Evolutionary conservation across 2,888 invertebrate genomes (phyloP).

Genomic region (Calameuta idolon): DNA sequence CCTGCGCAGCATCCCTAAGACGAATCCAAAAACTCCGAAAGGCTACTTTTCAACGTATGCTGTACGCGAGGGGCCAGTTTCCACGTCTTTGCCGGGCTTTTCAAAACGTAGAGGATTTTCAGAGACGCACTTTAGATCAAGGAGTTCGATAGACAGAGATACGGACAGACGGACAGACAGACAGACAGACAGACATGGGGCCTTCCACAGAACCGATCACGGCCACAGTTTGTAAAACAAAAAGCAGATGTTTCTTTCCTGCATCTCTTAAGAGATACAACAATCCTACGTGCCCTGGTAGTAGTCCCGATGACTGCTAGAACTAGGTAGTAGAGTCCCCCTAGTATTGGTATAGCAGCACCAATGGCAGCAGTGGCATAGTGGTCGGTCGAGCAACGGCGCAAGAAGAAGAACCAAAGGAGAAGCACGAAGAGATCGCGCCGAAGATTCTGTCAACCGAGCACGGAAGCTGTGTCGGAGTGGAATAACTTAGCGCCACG

Average conservation of each 20-base stretch:
- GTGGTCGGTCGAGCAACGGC: background rate
- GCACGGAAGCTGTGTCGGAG: slow-evolving; percentile 50
- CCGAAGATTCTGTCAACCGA: slow-evolving; percentile 51
- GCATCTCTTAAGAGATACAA: background rate
- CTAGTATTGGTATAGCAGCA: background rate
- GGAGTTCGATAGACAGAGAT: slow-evolving; percentile 44
- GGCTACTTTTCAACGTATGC: background rate
- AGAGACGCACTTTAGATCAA: slow-evolving; percentile 52
- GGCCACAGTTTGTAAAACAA: slow-evolving; percentile 36
- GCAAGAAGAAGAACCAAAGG: slow-evolving; percentile 9
- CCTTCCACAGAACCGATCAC: slow-evolving; percentile 15
- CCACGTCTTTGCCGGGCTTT: slow-evolving; percentile 20
- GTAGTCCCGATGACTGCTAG: background rate
- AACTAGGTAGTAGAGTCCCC: background rate
- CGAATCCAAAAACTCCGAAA: background rate
- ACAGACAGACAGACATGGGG: slow-evolving; percentile 22
- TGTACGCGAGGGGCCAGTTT: slow-evolving; percentile 12
- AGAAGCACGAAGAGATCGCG: slow-evolving; percentile 43
- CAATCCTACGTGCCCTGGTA: background rate
- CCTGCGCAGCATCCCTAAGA: slow-evolving; percentile 1
- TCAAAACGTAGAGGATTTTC: slow-evolving; percentile 11
- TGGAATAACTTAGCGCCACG: slow-evolving; percentile 25
- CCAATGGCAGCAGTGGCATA: background rate
- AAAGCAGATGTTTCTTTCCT: slow-evolving; percentile 16
- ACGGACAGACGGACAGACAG: slow-evolving; percentile 15